Percentiles rank a stretch among this genome's conserved stretches.
Conservation (phyloP, 2,888 invertebrate species). For the Epinotia brunnichana region DNA sequence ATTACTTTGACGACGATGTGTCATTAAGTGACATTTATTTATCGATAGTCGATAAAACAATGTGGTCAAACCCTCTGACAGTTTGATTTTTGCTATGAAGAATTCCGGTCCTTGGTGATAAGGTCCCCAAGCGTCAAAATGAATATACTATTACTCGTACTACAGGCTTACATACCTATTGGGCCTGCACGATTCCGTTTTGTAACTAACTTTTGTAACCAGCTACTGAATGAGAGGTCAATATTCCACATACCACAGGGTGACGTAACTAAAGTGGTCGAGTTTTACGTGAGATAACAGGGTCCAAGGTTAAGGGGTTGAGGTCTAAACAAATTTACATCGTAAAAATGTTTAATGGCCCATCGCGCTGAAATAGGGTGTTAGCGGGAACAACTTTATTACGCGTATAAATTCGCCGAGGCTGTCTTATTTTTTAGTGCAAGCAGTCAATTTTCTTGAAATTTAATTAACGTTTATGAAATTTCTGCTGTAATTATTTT, state of each 20-base stretch:
- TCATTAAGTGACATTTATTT: too few relatives aligned
- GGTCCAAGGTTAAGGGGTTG: conserved; percentile 49
- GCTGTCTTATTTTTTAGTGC: conserved; percentile 56
- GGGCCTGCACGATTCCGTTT: too few relatives aligned
- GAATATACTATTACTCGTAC: too few relatives aligned
- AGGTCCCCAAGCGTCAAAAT: too few relatives aligned
- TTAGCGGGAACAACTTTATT: conserved; percentile 53
- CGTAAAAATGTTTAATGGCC: conserved; percentile 59
- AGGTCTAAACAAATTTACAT: conserved; percentile 55
- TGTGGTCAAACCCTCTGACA: too few relatives aligned
- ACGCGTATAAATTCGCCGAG: conserved; percentile 53
- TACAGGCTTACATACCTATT: too few relatives aligned
- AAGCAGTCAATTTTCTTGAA: conserved; percentile 50
- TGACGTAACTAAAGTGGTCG: conserved; percentile 1
- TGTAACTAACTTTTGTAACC: too few relatives aligned
- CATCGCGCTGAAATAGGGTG: conserved; percentile 52
- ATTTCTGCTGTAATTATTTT: conserved; percentile 25
- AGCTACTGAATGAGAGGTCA: too few relatives aligned
- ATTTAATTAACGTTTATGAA: conserved; percentile 49
- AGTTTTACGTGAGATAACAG: conserved; percentile 40
- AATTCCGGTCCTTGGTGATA: too few relatives aligned
- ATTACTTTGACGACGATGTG: too few relatives aligned
- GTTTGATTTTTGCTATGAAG: too few relatives aligned
- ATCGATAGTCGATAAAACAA: too few relatives aligned
- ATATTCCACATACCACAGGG: not conserved